A percentile compares a stretch with the other conserved stretches of the same genome.
Conservation (phyloP, 2,113 vertebrate genomes). For the Pelodiscus sinensis region DNA sequence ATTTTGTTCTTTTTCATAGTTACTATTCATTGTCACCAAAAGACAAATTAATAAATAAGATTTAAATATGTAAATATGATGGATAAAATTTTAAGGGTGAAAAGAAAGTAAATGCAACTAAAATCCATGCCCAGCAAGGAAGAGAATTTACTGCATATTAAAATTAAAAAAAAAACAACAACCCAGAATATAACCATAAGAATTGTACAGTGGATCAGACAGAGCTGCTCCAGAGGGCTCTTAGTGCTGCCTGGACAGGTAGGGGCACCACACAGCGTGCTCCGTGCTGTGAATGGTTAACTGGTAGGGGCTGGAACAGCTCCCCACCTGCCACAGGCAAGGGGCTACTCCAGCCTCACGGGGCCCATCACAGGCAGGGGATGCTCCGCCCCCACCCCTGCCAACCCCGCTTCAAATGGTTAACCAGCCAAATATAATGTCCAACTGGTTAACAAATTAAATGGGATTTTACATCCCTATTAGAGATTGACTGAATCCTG, state of each 20-base stretch:
- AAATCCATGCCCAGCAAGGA: neutral
- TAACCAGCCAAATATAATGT: no score
- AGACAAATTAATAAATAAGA: neutral
- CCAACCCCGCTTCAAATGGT: no score
- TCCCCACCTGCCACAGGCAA: no score
- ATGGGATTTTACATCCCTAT: neutral
- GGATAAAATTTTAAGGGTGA: neutral
- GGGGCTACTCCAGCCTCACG: no score
- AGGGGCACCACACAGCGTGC: no score
- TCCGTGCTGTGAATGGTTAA: no score
- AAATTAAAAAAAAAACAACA: neutral
- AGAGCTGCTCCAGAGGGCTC: neutral
- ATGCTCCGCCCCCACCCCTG: no score
- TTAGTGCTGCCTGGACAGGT: no score
- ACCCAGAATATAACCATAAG: neutral
- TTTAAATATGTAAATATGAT: neutral
- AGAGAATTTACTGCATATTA: neutral
- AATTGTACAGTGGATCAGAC: neutral
- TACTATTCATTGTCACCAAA: neutral
- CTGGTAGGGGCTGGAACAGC: no score
- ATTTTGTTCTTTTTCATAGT: neutral
- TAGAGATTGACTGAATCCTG: neutral
- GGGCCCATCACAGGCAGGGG: no score
- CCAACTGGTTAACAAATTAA: no score
- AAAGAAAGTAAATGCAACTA: neutral